Base-by-base conservation (phyloP, 1,140 invertebrate genomes). In the Cyphomyrmex costatus region DNA sequence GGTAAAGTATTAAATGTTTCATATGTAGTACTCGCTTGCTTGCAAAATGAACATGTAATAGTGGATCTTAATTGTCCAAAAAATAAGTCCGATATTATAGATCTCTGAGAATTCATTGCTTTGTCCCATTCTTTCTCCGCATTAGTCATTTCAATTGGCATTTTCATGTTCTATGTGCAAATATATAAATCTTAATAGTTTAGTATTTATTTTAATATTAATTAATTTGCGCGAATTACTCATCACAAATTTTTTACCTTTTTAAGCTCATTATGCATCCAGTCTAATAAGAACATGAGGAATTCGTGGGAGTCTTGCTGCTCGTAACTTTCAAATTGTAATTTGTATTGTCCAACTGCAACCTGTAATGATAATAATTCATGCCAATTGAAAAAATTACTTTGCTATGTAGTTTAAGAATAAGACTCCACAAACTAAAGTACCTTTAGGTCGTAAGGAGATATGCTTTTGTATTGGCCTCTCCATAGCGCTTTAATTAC, bases 271-370 rank as follows among this genome's bases (percentile, higher is more conserved):
- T 98, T 97, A 92, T 99, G 98, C 86, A 99, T 95, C 96, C 97
- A 98, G 91, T 99, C 98, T 94, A 99, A 96, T 4, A 99, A 95
- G 90, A 98, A 98, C 21, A 97, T 97, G 1, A 99, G 96, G 93
- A 99, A 99, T 93, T 99, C 99, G 93, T 99, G 98, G 0, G 98
- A 98, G 94, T 99, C 99, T 93, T 99, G 99, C 92, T 99, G 99
- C 83, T 98, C 97, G 89, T 96, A 96, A 36, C 97, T 97, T 76
- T 97, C 96, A 95, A 99, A 99, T 88, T 97, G 96, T 71, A 97
- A 95, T 91, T 98, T 96, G 89, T 97, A 97, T 84, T 97, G 96
- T 14, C 97, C 97, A 61, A 98, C 96, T 19, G 96, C 96, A 88
- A 96, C 96, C 97, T 98, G 7, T 90, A 94, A 92, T 74, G 60